These are phyloP conservation scores for Cheilosia vernalis DNA, from an alignment of 2,888 invertebrate species.

Conservation along the genomic window DNA sequence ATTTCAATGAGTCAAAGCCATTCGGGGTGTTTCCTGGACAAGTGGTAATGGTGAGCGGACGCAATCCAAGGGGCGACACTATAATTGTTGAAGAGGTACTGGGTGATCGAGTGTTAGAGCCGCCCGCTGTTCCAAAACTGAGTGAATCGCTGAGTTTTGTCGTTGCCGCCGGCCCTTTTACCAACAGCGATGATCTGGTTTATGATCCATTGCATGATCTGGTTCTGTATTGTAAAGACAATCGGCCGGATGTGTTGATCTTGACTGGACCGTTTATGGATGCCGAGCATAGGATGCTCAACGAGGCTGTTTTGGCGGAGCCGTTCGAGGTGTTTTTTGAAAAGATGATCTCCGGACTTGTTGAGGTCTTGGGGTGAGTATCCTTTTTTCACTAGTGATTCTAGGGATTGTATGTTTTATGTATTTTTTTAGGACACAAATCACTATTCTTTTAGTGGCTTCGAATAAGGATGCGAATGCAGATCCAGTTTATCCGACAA, in stretches of 20 bases:
- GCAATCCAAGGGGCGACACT: constrained; percentile 88
- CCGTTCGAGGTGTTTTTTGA: constrained; percentile 91
- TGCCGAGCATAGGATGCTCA: constrained; percentile 86
- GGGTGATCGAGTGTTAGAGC: constrained; percentile 84
- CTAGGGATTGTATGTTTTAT: constrained; percentile 28
- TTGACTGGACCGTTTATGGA: constrained; percentile 95
- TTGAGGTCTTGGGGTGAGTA: constrained; percentile 87
- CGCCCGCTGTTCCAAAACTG: constrained; percentile 82
- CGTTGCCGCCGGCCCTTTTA: constrained; percentile 93
- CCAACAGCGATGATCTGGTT: constrained; percentile 89
- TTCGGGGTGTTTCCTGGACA: constrained; percentile 83
- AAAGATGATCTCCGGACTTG: constrained; percentile 87
- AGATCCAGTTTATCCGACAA: constrained; percentile 92
- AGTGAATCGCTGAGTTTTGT: constrained; percentile 87
- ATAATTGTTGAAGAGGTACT: constrained; percentile 88
- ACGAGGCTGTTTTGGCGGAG: constrained; percentile 86
- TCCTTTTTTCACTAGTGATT: constrained; percentile 53
- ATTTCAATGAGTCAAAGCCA: constrained; percentile 84
- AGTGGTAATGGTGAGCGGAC: constrained; percentile 88
- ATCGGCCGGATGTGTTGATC: constrained; percentile 91
- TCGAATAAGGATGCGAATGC: constrained; percentile 91
- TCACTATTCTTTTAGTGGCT: constrained; percentile 90
- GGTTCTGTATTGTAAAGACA: constrained; percentile 86
- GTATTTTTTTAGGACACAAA: constrained; percentile 84
- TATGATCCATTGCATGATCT: constrained; percentile 93